These are phyloP conservation scores for Florisuga fusca DNA, from an alignment of 2,797 vertebrate genomes.

Conservation along the genomic window DNA sequence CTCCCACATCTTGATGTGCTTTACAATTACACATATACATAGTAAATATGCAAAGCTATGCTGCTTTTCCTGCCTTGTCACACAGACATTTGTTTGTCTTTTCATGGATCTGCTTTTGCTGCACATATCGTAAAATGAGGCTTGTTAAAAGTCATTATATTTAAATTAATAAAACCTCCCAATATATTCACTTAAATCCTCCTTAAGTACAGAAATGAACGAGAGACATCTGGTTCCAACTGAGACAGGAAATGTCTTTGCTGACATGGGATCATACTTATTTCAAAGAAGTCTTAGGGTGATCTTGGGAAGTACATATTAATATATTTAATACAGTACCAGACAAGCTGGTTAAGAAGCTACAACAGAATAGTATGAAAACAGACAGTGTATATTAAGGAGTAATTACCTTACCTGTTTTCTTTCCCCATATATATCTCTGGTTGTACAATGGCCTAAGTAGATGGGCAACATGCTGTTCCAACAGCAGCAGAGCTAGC, in stretches of 20 bases:
- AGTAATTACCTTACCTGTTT: neutral
- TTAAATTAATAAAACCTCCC: constrained; percentile 9
- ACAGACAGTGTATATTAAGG: neutral
- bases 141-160: neutral
- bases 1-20: neutral
- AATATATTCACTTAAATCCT: neutral
- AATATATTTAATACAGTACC: neutral
- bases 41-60: neutral
- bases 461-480: accelerated
- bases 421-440: neutral
- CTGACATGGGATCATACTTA: neutral
- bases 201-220: neutral
- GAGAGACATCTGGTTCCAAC: neutral
- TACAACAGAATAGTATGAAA: neutral
- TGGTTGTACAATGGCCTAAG: neutral
- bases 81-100: neutral
- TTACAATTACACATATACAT: neutral
- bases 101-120: neutral
- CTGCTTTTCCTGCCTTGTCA: neutral
- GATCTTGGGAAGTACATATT: constrained; percentile 1
- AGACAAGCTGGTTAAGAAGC: neutral
- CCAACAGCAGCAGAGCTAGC: neutral
- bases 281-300: neutral
- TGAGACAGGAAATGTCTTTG: neutral
- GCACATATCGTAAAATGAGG: neutral